Base-by-base conservation (phyloP, 2,113 vertebrate genomes). In the Lagopus leucura region DNA sequence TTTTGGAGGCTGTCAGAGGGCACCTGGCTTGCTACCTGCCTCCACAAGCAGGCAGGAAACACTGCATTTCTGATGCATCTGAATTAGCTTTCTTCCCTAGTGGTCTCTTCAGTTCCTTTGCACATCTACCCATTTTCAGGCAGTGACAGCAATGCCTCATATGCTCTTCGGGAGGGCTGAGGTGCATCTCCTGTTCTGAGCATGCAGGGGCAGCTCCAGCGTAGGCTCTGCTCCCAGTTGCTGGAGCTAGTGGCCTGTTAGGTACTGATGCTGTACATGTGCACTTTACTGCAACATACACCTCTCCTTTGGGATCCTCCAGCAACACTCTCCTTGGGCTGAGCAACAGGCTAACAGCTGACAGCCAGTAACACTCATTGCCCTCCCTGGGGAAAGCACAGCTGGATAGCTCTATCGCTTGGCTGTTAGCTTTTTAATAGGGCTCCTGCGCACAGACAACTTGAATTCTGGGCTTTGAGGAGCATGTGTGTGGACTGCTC, bases 281-380 rank as follows among this genome's bases (percentile, higher is more conserved):
- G 5, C 15, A 13, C 19, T 52, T 9, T 4, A 3, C 13, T 79
- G 54, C 20, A 79, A 20, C 1, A 2, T 3, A 85, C 73, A 60
- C 45, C 34, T 28, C 4, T 7, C 4, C 11, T 76, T 40, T 54
- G 8, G 27, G 40, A 38, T 18, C 21, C 55, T 7, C 22, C 36
- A 8, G 20, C 14, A 12, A 45, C 43, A 13, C 21, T 78, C 70
- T 92, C 27, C 70, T 57, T 43, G 13, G 70, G 30, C 16, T 38
- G 14, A 40, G 40, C 25, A 73, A 28, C 0, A 1, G 28, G 42
- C 0, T 0, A 2, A 52, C 30, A 69, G 27, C 43, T 45, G 25
- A 20, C 4, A 80, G 9, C 21, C 18, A 1, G 0, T 34, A 22
- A 45, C 14, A 38, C 25, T 10, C 10, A 11, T 2, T 28, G 61